Base-by-base conservation (phyloP, 2,888 invertebrate genomes). In the Resseliella maxima region DNA sequence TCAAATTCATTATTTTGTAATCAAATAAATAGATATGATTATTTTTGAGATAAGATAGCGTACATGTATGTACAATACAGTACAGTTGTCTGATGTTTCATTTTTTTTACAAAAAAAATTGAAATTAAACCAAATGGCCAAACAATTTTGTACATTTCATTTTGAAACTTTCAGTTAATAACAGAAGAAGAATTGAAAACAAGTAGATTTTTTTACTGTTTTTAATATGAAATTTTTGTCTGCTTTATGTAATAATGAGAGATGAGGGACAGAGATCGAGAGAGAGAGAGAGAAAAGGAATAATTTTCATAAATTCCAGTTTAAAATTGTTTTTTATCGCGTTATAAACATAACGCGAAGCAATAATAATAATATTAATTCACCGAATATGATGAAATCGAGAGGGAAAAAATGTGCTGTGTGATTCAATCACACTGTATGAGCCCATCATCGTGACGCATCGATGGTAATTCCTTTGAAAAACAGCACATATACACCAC, bases 361-460 rank as follows among this genome's bases (percentile, higher is more conserved):
- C 38, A 83, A 83, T 83, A 83, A 83, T 83, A 83, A 83, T 83
- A 83, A 83, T 83, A 83, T n/a, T 83, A n/a, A 31, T 15, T 54
- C 24, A 27, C 10, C n/a, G 24, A 64, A 27, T 8, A 64, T 27
- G 31, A 64, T 64, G 27, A 64, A 64, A 64, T 10, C 1, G 24
- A 64, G 18, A 27, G 8, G 24, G 27, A 27, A 64, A 64, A 64
- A 64, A 64, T 64, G 64, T 64, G 27, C 27, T n/a, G 12, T 72
- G 72, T 35, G 72, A 72, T 72, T 72, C 72, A 18, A 72, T 59
- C n/a, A 72, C 72, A 31, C 31, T 35, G 31, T 31, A 15, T 15
- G 35, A 41, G 27, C 59, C 31, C 72, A 72, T 83, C 36, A 38
- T 38, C 38, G n/a, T 83, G 36, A 59, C 59, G 59, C 59, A 59